These are phyloP conservation scores for Salticus scenicus DNA, from an alignment of 2,888 invertebrate genomes.

Conservation along the genomic window DNA sequence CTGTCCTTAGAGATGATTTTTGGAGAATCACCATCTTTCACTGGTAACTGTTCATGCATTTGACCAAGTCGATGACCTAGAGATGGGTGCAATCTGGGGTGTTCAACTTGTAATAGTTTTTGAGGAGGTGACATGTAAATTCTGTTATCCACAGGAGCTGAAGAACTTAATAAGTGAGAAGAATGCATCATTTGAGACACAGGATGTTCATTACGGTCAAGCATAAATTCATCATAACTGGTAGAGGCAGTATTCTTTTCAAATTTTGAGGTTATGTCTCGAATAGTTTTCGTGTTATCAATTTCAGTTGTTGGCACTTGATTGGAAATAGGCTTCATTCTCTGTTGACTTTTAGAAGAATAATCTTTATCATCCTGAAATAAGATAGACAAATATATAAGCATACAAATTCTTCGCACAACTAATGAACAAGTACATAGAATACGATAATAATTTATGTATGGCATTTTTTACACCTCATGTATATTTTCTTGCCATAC, in stretches of 20 bases:
- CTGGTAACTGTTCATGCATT: conserved; percentile 5
- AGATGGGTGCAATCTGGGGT: not conserved
- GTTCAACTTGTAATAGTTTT: not conserved
- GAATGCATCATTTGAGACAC: not conserved
- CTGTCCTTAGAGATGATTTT: conserved; percentile 23
- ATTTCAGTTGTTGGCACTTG: not conserved
- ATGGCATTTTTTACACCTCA: no score
- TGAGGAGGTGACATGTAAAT: conserved; percentile 3
- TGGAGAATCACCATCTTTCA: conserved; percentile 16
- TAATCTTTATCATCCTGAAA: not conserved
- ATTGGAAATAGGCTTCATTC: not conserved
- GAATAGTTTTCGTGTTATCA: conserved; percentile 79
- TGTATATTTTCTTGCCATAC: no score
- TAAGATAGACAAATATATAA: not conserved
- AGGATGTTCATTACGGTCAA: conserved; percentile 16
- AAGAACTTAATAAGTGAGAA: not conserved
- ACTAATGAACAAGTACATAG: no score
- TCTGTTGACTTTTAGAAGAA: not conserved
- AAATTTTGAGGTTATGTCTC: conserved; percentile 88
- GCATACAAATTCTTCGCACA: not conserved
- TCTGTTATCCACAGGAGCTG: not conserved
- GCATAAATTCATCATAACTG: conserved; percentile 12
- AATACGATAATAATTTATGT: no score
- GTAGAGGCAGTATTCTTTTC: conserved; percentile 77
- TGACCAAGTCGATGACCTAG: not conserved